Evolutionary conservation across 2,888 invertebrate species (phyloP).

Genomic region (Apodemia zela): DNA sequence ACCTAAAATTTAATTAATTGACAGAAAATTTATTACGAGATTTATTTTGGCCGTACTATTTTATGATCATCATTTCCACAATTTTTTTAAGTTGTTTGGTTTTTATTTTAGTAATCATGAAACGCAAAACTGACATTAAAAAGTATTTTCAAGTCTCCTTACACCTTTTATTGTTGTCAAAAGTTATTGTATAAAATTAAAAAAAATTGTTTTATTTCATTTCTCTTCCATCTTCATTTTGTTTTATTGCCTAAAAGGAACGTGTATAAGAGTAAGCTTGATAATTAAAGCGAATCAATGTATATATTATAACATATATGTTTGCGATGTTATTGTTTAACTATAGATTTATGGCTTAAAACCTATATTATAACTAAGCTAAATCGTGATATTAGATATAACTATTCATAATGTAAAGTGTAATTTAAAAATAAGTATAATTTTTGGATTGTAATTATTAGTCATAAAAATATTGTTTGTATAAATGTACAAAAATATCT

Average conservation of each 20-base stretch:
- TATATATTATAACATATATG: conserved; percentile 43
- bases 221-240: conserved; percentile 1
- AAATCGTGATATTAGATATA: conserved; percentile 80
- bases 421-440: conserved; percentile 78
- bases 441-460: conserved; percentile 80
- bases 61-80: too few species aligned
- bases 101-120: too few species aligned
- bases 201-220: too few species aligned
- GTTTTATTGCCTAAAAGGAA: conserved; percentile 19
- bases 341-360: conserved; percentile 58
- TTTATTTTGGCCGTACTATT: too few species aligned
- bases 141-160: neutral
- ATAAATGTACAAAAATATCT: conserved; percentile 79
- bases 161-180: neutral
- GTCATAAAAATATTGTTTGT: conserved; percentile 78
- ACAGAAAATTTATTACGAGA: too few species aligned
- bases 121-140: too few species aligned
- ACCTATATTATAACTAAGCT: conserved; percentile 73
- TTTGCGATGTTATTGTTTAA: conserved; percentile 63
- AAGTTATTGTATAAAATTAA: neutral
- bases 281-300: conserved; percentile 20
- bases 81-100: too few species aligned
- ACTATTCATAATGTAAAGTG: conserved; percentile 75
- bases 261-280: conserved; percentile 28
- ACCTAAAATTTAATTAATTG: too few species aligned